phyloP scores from a whole-genome alignment of 2,888 invertebrate species.

The Andrena camellia region DNA sequence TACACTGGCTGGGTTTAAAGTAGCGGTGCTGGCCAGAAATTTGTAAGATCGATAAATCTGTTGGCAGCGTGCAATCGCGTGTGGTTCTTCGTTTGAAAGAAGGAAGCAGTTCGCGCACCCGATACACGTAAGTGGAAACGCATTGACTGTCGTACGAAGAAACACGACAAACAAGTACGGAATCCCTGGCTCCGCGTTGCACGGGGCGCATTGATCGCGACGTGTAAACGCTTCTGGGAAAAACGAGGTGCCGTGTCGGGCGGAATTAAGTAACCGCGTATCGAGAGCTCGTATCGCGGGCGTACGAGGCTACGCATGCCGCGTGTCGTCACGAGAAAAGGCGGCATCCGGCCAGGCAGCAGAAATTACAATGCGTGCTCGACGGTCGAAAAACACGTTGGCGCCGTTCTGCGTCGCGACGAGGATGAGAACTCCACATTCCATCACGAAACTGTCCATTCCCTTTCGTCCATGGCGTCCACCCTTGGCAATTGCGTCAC shows the following conservation, averaged over 20 bases:
- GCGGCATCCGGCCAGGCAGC: constrained; percentile 30
- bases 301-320: constrained; percentile 48
- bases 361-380: constrained; percentile 66
- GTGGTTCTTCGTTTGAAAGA: constrained; percentile 31
- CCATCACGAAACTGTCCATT: constrained; percentile 51
- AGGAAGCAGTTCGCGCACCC: constrained; percentile 16
- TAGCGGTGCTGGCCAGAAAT: constrained; percentile 1
- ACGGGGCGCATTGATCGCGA: constrained; percentile 68
- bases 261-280: constrained; percentile 75
- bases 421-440: constrained; percentile 34
- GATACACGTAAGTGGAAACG: constrained; percentile 45
- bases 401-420: constrained; percentile 62
- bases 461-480: background rate
- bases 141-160: constrained; percentile 49
- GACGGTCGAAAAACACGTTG: constrained; percentile 45
- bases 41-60: constrained; percentile 29
- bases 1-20: background rate
- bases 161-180: constrained; percentile 66
- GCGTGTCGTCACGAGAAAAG: constrained; percentile 49
- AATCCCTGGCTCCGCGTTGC: constrained; percentile 41
- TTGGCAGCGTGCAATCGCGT: background rate
- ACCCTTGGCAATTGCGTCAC: background rate
- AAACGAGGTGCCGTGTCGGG: constrained; percentile 73
- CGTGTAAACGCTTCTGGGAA: constrained; percentile 73
- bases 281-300: constrained; percentile 61